Conservation (phyloP, 2,113 vertebrate genomes). For the Corydoras maculifer region DNA sequence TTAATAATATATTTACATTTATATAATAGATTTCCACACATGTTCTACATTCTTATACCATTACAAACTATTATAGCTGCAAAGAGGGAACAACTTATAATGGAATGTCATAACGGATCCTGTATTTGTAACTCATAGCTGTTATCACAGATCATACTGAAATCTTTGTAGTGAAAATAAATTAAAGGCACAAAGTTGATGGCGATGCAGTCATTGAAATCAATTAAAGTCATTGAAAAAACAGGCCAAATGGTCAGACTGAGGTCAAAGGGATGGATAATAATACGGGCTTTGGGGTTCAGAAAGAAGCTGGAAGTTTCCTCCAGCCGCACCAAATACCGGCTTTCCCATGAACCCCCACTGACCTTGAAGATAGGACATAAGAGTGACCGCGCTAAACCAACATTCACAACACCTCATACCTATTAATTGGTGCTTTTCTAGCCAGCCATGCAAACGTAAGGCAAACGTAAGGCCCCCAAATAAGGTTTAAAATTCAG, state of each 20-base stretch:
- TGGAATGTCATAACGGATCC: too few species aligned
- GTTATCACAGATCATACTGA: conserved; percentile 11
- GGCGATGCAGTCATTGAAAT: conserved; percentile 51
- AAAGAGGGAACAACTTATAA: too few species aligned
- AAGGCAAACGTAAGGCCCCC: background rate
- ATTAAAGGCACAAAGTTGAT: conserved; percentile 48
- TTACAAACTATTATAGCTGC: too few species aligned
- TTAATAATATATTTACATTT: too few species aligned
- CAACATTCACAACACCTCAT: background rate
- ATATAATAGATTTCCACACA: background rate
- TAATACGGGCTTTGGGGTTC: conserved; percentile 66
- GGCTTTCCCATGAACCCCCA: conserved; percentile 87
- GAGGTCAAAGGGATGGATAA: conserved; percentile 70
- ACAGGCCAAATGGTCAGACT: conserved; percentile 61
- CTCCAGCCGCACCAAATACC: conserved; percentile 74
- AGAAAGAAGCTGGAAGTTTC: conserved; percentile 80
- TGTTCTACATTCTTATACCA: too few species aligned
- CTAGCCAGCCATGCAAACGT: background rate
- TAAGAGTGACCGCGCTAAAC: background rate
- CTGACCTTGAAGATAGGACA: conserved; percentile 66
- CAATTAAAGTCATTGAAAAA: too few species aligned
- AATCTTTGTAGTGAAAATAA: conserved; percentile 73
- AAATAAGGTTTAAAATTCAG: conserved; percentile 7
- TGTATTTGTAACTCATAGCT: background rate
- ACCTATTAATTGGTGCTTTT: too few species aligned